Evolutionary conservation across 2,113 vertebrate genomes (phyloP).

Genomic region (Bufo gargarizans): DNA sequence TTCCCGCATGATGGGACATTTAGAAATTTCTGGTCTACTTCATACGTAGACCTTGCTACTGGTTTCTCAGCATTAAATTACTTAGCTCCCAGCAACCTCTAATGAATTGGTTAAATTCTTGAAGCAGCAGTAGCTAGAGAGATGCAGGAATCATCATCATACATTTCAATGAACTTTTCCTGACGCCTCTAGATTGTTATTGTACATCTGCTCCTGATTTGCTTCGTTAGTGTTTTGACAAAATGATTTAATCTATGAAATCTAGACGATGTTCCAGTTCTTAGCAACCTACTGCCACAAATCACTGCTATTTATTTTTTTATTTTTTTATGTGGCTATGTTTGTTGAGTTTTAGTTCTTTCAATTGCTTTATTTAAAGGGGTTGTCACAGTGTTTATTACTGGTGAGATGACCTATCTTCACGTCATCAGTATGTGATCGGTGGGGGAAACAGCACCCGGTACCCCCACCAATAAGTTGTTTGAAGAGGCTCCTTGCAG

Average conservation of each 20-base stretch:
- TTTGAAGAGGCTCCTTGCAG: too few species aligned
- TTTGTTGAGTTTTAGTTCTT: not conserved
- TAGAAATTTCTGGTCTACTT: too few species aligned
- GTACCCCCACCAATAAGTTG: too few species aligned
- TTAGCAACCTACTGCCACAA: not conserved
- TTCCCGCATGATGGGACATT: too few species aligned
- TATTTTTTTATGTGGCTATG: not conserved
- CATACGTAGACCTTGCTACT: too few species aligned
- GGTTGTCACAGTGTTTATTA: too few species aligned
- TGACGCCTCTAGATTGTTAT: not conserved
- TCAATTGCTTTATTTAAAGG: not conserved
- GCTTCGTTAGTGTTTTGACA: not conserved
- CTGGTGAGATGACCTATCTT: too few species aligned
- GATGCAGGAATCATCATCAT: not conserved
- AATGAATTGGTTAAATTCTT: not conserved
- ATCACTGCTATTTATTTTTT: not conserved
- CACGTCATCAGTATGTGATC: too few species aligned
- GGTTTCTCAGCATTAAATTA: too few species aligned
- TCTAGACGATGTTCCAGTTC: not conserved
- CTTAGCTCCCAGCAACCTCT: not conserved
- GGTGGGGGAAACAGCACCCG: too few species aligned
- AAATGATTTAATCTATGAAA: not conserved
- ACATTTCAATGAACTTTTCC: not conserved
- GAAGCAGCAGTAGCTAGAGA: not conserved
- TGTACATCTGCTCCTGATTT: not conserved